Base-by-base conservation (phyloP, 2,797 vertebrate species). In the Pogonophryne albipinna region DNA sequence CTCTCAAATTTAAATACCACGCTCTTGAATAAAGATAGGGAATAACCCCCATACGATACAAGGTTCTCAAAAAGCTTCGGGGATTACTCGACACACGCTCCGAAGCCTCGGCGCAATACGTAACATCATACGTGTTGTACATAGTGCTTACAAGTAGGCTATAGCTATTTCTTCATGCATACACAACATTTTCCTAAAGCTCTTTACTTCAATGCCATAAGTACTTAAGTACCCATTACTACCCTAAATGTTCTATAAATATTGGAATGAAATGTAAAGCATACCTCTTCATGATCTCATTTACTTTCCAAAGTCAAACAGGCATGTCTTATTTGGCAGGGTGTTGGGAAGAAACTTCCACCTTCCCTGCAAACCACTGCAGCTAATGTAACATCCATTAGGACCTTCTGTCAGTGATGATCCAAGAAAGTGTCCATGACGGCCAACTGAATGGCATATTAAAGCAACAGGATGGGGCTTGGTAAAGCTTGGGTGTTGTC, bases 241-340 rank as follows among this genome's bases (percentile, higher is more conserved):
- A 45, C 31, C 64, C 69, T 66, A 72, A 78, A 78, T 67, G 66
- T 82, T 75, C 76, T 77, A 71, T 78, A 70, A 87, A 85, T 87
- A 87, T 72, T 85, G 63, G 27, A 78, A 83, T 81, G 52, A 45
- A 69, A 16, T 75, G 57, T 80, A 38, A 38, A 38, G 7, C 34
- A 82, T 71, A 67, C 63, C 65, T 49, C 45, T 8, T 76, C 52
- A 73, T 74, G 66, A 85, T 73, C 70, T 88, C 19, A 84, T 84
- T 79, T 71, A 51, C 38, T 85, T 84, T 79, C 61, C 70, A 66
- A 71, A 65, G 69, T 84, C 67, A 77, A 66, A 64, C 42, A 60
- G 58, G 58, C 64, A 64, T 56, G 63, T 81, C 50, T 59, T 61
- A 56, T 65, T 87, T 89, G 80, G 85, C 83, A 68, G 31, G 5